Evolutionary conservation across 2,113 vertebrate species (phyloP).

Genomic region (Gasterosteus nipponicus): DNA sequence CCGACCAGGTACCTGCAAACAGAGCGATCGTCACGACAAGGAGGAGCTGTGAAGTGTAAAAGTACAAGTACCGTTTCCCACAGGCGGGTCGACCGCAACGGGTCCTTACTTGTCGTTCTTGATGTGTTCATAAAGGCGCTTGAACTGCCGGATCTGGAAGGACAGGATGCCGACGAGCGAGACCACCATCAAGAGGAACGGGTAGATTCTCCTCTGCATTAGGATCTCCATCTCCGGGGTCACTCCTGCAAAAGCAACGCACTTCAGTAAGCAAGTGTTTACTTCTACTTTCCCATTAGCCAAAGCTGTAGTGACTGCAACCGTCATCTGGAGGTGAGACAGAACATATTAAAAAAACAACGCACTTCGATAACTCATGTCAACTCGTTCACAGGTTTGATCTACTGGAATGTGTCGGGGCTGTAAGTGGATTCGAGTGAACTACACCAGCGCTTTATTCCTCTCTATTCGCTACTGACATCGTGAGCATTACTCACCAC

Average conservation of each 20-base stretch:
- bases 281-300: not conserved
- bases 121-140: constrained; percentile 99
- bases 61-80: not conserved
- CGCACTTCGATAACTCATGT: too few relatives aligned
- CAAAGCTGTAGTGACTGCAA: too few relatives aligned
- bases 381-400: not conserved
- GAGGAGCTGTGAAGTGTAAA: not conserved
- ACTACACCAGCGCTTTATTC: not conserved
- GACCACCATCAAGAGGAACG: constrained; percentile 96
- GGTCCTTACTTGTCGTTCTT: constrained; percentile 97
- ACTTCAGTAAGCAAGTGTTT: not conserved
- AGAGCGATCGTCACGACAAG: constrained; percentile 4
- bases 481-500: not conserved
- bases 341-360: too few relatives aligned
- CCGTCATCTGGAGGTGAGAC: too few relatives aligned
- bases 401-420: not conserved
- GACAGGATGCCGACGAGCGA: constrained; percentile 95
- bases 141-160: constrained; percentile 98
- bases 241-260: constrained; percentile 82
- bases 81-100: not conserved
- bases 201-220: constrained; percentile 97
- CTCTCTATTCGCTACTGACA: not conserved
- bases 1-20: constrained; percentile 93
- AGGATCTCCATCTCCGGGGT: constrained; percentile 96
- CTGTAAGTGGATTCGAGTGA: not conserved